phyloP scores from a whole-genome alignment of 2,113 vertebrate genomes.

The Oncorhynchus clarkii region DNA sequence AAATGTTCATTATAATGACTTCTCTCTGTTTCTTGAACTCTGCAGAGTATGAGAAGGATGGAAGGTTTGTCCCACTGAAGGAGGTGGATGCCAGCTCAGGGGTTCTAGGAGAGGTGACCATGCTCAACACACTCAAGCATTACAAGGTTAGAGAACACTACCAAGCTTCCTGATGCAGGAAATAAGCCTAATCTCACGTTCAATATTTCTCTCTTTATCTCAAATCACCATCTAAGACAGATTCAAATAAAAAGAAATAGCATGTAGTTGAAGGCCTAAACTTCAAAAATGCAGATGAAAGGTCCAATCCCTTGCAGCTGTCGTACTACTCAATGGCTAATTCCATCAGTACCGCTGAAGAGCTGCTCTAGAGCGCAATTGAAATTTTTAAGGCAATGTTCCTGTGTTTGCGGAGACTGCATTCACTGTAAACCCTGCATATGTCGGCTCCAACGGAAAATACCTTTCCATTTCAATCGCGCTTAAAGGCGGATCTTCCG shows the following conservation, averaged over 20 bases:
- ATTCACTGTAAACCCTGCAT: too few relatives aligned
- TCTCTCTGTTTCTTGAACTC: neutral
- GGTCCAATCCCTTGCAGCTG: too few relatives aligned
- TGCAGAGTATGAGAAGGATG: conserved; percentile 79
- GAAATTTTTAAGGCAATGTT: too few relatives aligned
- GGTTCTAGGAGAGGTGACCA: conserved; percentile 82
- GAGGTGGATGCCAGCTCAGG: conserved; percentile 85
- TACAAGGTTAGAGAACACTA: conserved; percentile 78
- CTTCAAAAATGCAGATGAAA: neutral
- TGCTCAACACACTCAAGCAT: conserved; percentile 89
- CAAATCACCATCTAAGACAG: neutral
- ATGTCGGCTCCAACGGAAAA: too few relatives aligned
- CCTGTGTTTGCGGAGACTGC: too few relatives aligned
- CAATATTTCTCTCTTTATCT: neutral
- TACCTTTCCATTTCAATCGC: too few relatives aligned
- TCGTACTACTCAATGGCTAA: too few relatives aligned
- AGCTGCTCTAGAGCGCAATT: too few relatives aligned
- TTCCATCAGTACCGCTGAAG: too few relatives aligned
- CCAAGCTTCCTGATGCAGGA: neutral
- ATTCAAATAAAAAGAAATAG: neutral
- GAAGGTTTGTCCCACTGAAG: conserved; percentile 73
- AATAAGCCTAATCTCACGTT: neutral
- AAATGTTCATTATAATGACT: neutral
- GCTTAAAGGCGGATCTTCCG: too few relatives aligned
- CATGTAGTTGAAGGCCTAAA: neutral